A percentile compares a stretch with the other conserved stretches of the same genome.
These are phyloP conservation scores for Mionectes macconnelli DNA, from an alignment of 2,113 vertebrate species.

Conservation along the genomic window DNA sequence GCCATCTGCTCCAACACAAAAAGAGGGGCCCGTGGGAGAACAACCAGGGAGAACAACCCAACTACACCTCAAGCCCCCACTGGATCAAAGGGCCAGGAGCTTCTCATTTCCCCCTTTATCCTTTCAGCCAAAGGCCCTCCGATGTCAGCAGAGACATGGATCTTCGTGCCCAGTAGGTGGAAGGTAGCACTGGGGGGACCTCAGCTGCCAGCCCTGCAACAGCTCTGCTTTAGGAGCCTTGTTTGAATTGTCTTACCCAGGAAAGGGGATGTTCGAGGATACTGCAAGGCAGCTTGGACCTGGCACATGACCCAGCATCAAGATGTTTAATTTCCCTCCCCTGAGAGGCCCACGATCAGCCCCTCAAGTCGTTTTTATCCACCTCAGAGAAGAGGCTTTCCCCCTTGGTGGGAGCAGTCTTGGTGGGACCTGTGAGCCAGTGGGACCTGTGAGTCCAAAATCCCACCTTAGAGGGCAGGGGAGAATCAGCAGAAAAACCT, in stretches of 20 bases:
- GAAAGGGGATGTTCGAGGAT: background rate
- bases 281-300: accelerated
- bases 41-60: too few species aligned
- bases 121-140: background rate
- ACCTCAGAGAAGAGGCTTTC: background rate
- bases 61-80: background rate
- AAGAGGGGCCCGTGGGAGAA: background rate
- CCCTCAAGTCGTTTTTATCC: background rate
- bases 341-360: background rate
- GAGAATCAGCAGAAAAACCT: background rate
- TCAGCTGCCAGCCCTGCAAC: background rate
- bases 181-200: background rate
- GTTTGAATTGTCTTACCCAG: background rate
- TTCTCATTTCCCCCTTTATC: background rate
- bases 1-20: conserved; percentile 70
- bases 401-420: background rate
- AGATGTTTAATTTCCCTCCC: background rate
- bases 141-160: accelerated
- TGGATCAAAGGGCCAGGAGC: background rate
- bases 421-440: background rate
- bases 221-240: background rate
- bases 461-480: accelerated
- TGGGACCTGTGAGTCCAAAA: background rate
- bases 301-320: background rate
- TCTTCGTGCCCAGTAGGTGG: background rate